Conservation (phyloP, 2,113 vertebrate species). For the Colaptes auratus region DNA sequence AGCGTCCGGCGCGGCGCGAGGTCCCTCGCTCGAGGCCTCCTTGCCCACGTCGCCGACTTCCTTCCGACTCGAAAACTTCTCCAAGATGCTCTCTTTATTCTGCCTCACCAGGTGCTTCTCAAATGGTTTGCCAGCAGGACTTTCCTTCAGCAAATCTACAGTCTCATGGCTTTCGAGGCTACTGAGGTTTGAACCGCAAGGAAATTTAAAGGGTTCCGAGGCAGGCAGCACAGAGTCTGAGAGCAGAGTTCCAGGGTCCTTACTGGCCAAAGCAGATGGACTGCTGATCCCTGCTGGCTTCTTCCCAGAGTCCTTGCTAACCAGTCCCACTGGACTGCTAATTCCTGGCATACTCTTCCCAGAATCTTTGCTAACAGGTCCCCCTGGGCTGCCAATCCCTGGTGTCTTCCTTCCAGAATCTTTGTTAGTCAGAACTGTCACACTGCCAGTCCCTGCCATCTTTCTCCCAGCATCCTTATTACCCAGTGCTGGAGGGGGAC, state of each 20-base stretch:
- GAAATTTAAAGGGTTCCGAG: slow-evolving; percentile 73
- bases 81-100: slow-evolving; percentile 75
- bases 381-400: slow-evolving; percentile 61
- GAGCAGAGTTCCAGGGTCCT: slow-evolving; percentile 73
- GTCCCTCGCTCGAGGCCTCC: slow-evolving; percentile 71
- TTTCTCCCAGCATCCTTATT: slow-evolving; percentile 73
- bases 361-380: slow-evolving; percentile 74
- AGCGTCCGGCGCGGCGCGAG: slow-evolving; percentile 67
- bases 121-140: slow-evolving; percentile 63
- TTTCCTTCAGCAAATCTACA: slow-evolving; percentile 72
- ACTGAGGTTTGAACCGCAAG: slow-evolving; percentile 62
- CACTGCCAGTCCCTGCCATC: slow-evolving; percentile 46
- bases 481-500: slow-evolving; percentile 50
- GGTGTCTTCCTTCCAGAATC: slow-evolving; percentile 75
- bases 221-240: slow-evolving; percentile 61
- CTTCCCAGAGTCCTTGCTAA: slow-evolving; percentile 78
- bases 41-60: slow-evolving; percentile 74
- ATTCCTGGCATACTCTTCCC: slow-evolving; percentile 74
- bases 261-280: slow-evolving; percentile 54
- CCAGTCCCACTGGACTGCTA: slow-evolving; percentile 60
- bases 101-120: slow-evolving; percentile 76
- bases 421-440: slow-evolving; percentile 62
- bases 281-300: slow-evolving; percentile 58
- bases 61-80: slow-evolving; percentile 77
- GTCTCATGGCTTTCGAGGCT: slow-evolving; percentile 70